phyloP scores from a whole-genome alignment of 1,140 invertebrate species.

The Penaeus indicus region DNA sequence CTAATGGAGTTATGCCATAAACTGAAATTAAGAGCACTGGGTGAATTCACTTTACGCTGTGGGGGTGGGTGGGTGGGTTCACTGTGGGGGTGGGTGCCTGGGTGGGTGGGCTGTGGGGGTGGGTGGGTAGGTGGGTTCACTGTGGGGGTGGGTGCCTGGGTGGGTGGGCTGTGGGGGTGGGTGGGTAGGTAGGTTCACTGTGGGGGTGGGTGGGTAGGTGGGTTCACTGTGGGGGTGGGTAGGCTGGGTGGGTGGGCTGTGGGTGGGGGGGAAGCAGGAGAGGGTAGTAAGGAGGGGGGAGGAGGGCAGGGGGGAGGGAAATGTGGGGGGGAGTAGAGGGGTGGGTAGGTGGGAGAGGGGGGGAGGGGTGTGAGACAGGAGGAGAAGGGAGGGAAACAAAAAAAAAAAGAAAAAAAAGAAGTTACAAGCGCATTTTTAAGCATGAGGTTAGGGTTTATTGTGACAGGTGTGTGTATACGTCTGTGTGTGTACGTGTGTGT shows the following conservation, averaged over 20 bases:
- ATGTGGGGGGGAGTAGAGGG: neutral
- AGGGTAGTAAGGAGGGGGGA: neutral
- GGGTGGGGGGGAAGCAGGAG: neutral
- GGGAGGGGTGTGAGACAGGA: neutral
- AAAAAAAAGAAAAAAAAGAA: too few relatives aligned
- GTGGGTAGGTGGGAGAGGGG: neutral
- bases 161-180: neutral
- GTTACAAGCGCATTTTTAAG: too few relatives aligned
- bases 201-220: neutral
- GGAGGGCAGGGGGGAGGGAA: too few relatives aligned
- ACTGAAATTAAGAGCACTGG: constrained; percentile 44
- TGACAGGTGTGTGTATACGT: neutral
- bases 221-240: neutral
- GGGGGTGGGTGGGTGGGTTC: neutral
- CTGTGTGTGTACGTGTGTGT: too few relatives aligned
- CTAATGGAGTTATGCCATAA: constrained; percentile 59
- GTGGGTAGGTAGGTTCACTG: neutral
- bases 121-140: neutral
- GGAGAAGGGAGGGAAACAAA: constrained; percentile 1
- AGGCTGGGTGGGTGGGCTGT: neutral
- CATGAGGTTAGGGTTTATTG: neutral
- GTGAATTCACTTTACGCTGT: neutral
- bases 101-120: neutral
- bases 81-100: neutral
- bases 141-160: neutral